Percentiles rank a stretch among this genome's conserved stretches.
Conservation (phyloP, 2,797 vertebrate species). For the Pseudochirops corinnae region DNA sequence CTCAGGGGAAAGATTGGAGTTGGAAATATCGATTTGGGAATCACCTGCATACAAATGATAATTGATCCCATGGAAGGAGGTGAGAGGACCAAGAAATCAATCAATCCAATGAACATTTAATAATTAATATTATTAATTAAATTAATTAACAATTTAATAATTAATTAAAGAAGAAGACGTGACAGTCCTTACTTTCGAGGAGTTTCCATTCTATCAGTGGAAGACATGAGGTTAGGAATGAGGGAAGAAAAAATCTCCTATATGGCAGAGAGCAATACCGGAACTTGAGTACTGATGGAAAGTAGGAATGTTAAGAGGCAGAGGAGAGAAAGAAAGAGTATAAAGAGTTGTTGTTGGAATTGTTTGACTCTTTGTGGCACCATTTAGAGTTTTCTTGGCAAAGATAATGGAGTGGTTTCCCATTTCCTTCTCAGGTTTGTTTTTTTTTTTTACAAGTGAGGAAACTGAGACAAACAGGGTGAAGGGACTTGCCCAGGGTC, state of each 20-base stretch:
- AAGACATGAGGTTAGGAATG: not conserved
- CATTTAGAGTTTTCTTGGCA: not conserved
- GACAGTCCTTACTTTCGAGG: not conserved
- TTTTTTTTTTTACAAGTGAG: not conserved
- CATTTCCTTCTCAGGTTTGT: not conserved
- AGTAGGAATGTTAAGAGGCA: not conserved
- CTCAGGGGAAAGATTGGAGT: not conserved
- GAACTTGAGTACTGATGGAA: not conserved
- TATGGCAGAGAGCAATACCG: not conserved
- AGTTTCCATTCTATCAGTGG: not conserved
- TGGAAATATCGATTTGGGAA: not conserved
- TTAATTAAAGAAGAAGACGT: no score
- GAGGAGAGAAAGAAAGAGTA: not conserved
- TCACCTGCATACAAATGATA: not conserved
- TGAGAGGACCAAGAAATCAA: not conserved
- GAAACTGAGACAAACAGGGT: not conserved
- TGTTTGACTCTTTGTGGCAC: not conserved
- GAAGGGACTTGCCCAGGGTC: not conserved
- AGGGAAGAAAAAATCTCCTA: not conserved
- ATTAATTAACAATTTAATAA: no score
- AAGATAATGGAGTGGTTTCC: not conserved
- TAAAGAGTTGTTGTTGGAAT: not conserved
- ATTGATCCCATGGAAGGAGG: not conserved
- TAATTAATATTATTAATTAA: no score
- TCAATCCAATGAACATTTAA: not conserved